Conservation (phyloP, 2,888 invertebrate genomes). For the Clusia tigrina region DNA sequence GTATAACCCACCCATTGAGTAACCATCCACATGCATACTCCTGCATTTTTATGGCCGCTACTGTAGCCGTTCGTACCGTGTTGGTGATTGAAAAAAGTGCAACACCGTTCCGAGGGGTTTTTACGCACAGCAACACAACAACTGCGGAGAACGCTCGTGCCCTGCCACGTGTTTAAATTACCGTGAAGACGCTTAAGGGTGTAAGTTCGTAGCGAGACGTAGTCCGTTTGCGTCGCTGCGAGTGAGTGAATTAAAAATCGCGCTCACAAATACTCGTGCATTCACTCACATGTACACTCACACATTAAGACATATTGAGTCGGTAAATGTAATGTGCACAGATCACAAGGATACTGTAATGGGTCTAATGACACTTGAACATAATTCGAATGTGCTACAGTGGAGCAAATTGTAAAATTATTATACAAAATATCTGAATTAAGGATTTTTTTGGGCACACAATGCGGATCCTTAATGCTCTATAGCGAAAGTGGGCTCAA, state of each 20-base stretch:
- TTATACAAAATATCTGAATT: background rate
- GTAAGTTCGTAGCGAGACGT: slow-evolving; percentile 40
- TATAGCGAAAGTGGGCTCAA: no score
- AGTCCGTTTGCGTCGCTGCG: slow-evolving; percentile 45
- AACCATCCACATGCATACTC: slow-evolving; percentile 1
- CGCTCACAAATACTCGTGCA: slow-evolving; percentile 16
- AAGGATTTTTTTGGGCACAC: no score
- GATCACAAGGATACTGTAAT: slow-evolving; percentile 39
- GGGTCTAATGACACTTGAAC: slow-evolving; percentile 38
- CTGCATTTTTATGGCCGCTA: slow-evolving; percentile 23
- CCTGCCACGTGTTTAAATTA: slow-evolving; percentile 58
- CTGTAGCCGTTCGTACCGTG: slow-evolving; percentile 18
- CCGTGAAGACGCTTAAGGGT: slow-evolving; percentile 61
- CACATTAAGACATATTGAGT: slow-evolving; percentile 7
- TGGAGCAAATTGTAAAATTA: slow-evolving; percentile 33
- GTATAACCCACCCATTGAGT: background rate
- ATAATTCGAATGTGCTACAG: slow-evolving; percentile 40
- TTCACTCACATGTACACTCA: slow-evolving; percentile 20
- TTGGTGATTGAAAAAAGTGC: slow-evolving; percentile 25
- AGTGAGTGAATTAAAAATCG: slow-evolving; percentile 55
- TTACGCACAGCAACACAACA: no score
- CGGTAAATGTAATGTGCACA: slow-evolving; percentile 22
- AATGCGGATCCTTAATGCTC: no score
- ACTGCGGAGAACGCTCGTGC: slow-evolving; percentile 2
- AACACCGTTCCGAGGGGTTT: slow-evolving; percentile 3